phyloP scores from a whole-genome alignment of 1,140 invertebrate species.

The Druon quercuslanigerum region DNA sequence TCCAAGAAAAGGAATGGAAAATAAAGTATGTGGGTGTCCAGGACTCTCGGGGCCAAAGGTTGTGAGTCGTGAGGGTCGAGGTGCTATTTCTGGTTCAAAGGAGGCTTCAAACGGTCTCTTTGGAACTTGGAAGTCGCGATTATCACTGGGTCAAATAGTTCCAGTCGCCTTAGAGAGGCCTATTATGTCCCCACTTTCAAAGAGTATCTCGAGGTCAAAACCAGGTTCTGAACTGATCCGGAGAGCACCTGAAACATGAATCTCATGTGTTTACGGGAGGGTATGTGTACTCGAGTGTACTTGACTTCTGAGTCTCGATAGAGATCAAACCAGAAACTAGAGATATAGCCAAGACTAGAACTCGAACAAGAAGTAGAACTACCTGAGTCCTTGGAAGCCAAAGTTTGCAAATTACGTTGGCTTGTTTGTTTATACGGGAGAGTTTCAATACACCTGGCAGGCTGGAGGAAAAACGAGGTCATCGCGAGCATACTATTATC shows the following conservation, averaged over 20 bases:
- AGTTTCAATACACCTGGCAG: background rate
- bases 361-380: background rate
- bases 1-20: background rate
- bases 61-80: too few relatives aligned
- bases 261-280: background rate
- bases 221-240: background rate
- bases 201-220: conserved; percentile 2
- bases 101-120: background rate
- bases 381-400: background rate
- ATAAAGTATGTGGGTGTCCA: background rate
- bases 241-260: background rate
- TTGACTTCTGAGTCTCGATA: conserved; percentile 12
- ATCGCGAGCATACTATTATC: background rate
- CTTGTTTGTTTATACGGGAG: background rate
- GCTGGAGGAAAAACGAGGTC: background rate
- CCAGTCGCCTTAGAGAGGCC: background rate
- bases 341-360: background rate
- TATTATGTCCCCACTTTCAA: background rate
- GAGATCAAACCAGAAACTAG: conserved; percentile 13
- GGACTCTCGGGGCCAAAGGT: too few relatives aligned
- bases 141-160: conserved; percentile 2
- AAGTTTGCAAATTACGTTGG: conserved; percentile 22
- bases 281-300: conserved; percentile 10
- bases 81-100: background rate
- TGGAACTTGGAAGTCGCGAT: background rate